Conservation (phyloP, 1,140 invertebrate genomes). For the Orchesella cincta region DNA sequence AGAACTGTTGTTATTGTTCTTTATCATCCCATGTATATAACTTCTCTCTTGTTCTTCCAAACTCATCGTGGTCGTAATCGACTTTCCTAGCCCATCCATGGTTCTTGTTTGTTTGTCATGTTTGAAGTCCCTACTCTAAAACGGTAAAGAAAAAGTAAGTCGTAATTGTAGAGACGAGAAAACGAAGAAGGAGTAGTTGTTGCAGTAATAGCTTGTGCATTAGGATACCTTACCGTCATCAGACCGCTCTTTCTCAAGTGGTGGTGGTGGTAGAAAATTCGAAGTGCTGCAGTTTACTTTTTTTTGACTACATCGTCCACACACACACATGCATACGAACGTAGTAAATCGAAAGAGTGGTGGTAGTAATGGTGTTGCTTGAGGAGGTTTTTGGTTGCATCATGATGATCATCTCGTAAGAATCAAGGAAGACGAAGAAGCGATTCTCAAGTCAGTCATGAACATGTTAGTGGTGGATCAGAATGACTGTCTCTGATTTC, state of each 20-base stretch:
- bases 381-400: slow-evolving; percentile 20
- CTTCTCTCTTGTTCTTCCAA: background rate
- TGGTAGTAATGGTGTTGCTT: slow-evolving; percentile 25
- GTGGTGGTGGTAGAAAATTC: slow-evolving; percentile 3
- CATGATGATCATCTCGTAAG: slow-evolving; percentile 17
- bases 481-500: slow-evolving; percentile 27
- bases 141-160: background rate
- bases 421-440: slow-evolving; percentile 1
- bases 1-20: slow-evolving; percentile 12
- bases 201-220: background rate
- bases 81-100: background rate
- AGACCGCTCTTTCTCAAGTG: slow-evolving; percentile 21
- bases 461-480: slow-evolving; percentile 24
- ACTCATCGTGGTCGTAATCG: background rate
- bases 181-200: background rate
- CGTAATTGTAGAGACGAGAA: background rate
- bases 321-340: background rate
- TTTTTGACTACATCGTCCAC: background rate
- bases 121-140: slow-evolving; percentile 4
- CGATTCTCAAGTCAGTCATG: slow-evolving; percentile 24
- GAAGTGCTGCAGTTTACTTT: slow-evolving; percentile 14
- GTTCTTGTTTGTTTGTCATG: background rate
- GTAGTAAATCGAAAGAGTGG: slow-evolving; percentile 8
- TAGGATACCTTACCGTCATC: background rate
- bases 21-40: background rate